A percentile compares a stretch with the other conserved stretches of the same genome.
Conservation (phyloP, 2,797 vertebrate genomes). For the Cossypha niveicapilla region DNA sequence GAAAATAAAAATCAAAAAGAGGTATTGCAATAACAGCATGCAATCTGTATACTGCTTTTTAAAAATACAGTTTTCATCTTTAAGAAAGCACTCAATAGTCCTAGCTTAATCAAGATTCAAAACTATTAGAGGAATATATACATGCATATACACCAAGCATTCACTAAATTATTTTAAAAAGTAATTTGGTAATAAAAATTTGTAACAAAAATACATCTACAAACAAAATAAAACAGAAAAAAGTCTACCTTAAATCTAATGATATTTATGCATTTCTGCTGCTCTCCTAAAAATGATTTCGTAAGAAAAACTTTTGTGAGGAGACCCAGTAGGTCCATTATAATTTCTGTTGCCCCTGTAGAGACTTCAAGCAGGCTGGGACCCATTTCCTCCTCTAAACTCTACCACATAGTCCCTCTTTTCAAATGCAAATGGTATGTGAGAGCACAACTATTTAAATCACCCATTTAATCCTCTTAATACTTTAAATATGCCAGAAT, state of each 20-base stretch:
- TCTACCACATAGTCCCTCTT: neutral
- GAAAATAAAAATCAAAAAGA: neutral
- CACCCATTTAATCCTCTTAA: slow-evolving; percentile 3
- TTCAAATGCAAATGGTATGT: neutral
- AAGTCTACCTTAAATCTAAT: neutral
- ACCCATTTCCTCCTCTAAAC: neutral
- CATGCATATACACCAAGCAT: neutral
- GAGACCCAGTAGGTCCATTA: neutral
- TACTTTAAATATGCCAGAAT: slow-evolving; percentile 27
- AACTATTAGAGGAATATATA: neutral
- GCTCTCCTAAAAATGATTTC: neutral
- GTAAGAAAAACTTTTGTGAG: neutral
- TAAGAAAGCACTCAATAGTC: neutral
- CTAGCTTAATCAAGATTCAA: neutral
- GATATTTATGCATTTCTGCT: neutral
- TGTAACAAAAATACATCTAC: neutral
- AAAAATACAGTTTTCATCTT: neutral
- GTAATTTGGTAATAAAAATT: neutral
- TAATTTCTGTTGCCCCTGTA: neutral
- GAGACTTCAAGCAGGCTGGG: neutral
- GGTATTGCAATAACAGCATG: neutral
- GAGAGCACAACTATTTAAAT: neutral
- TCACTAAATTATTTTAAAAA: neutral
- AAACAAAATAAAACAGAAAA: neutral
- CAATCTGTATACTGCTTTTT: neutral